Percentiles rank a stretch among this genome's conserved stretches.
Conservation (phyloP, 2,113 vertebrate species). For the Petaurus breviceps region DNA sequence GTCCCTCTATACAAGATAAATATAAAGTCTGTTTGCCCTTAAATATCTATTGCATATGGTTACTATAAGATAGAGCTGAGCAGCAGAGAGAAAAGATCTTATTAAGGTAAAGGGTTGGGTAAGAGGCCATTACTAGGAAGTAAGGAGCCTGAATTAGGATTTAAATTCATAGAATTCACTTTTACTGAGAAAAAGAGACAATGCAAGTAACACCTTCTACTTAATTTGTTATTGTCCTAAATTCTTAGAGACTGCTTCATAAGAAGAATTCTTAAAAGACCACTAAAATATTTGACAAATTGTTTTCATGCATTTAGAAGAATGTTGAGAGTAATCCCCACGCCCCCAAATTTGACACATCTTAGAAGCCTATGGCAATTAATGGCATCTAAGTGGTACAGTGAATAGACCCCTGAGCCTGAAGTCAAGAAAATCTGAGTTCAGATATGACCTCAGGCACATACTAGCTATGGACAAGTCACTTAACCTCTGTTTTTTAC, state of each 20-base stretch:
- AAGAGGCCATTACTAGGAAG: not conserved
- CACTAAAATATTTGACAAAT: not conserved
- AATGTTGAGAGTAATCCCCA: not conserved
- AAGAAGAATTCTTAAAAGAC: not conserved
- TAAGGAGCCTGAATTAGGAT: not conserved
- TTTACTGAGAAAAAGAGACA: not conserved
- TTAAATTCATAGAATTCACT: not conserved
- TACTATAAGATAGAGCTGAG: not conserved
- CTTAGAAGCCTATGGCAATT: not conserved
- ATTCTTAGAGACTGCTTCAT: not conserved
- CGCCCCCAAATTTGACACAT: not conserved
- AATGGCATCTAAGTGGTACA: not conserved
- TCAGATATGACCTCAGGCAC: not conserved
- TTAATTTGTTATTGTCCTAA: not conserved
- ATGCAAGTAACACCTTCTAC: not conserved
- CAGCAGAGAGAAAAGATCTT: not conserved
- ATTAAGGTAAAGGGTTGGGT: not conserved
- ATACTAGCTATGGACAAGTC: not conserved
- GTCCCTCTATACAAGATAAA: not conserved
- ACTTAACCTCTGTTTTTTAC: not conserved
- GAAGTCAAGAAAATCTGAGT: not conserved
- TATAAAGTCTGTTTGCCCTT: not conserved
- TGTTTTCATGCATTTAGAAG: not conserved
- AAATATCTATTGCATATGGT: not conserved
- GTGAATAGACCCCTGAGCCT: not conserved